These are phyloP conservation scores for Bellardia pandia DNA, from an alignment of 2,888 invertebrate genomes.

Conservation along the genomic window DNA sequence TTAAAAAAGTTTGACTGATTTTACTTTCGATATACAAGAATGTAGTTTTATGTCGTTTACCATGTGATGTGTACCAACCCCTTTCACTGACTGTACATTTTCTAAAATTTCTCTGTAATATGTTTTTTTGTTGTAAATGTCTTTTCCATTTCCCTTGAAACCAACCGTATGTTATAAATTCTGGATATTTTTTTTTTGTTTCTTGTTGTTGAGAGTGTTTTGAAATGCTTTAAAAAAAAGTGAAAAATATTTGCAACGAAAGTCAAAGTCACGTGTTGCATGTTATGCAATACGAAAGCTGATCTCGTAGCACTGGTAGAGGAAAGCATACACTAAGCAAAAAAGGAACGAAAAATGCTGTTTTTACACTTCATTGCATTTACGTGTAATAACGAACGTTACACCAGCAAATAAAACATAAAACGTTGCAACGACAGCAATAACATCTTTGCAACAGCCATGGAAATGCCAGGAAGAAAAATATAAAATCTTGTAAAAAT, in stretches of 20 bases:
- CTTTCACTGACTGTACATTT: neutral
- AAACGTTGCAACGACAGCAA: conserved; percentile 56
- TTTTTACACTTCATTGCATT: conserved; percentile 76
- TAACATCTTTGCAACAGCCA: conserved; percentile 27
- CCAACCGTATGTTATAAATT: conserved; percentile 60
- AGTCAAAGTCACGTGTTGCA: conserved; percentile 76
- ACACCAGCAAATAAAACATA: conserved; percentile 24
- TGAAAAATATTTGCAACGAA: conserved; percentile 50
- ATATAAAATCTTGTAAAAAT: conserved; percentile 59
- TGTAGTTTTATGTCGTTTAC: too few relatives aligned
- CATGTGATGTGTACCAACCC: too few relatives aligned
- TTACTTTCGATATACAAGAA: too few relatives aligned
- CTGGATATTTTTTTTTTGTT: conserved; percentile 21
- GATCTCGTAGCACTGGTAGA: conserved; percentile 17
- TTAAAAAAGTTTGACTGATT: too few relatives aligned
- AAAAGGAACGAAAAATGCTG: conserved; percentile 71
- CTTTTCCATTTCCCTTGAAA: conserved; percentile 47
- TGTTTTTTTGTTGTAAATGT: conserved; percentile 24
- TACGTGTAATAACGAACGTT: conserved; percentile 71
- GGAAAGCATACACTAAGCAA: neutral
- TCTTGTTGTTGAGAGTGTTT: conserved; percentile 50
- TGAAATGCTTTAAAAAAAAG: conserved; percentile 49
- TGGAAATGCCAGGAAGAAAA: neutral
- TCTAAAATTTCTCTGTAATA: neutral
- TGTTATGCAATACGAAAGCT: conserved; percentile 67